phyloP scores from a whole-genome alignment of 1,140 invertebrate species.

The Lordiphosa clarofinis region DNA sequence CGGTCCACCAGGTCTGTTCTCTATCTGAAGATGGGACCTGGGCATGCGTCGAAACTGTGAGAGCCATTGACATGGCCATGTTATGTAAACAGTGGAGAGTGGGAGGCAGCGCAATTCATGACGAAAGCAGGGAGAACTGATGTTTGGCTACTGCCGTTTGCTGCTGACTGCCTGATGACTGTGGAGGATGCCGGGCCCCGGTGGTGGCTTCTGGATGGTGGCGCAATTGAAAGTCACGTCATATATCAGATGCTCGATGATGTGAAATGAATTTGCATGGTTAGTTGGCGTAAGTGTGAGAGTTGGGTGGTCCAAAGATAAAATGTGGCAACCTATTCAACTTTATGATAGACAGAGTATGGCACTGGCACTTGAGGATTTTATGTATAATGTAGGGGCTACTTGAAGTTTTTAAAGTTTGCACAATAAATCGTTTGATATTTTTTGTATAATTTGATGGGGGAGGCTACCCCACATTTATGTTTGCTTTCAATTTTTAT shows the following conservation, averaged over 20 bases:
- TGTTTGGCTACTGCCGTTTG: conserved; percentile 24
- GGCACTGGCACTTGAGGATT: conserved; percentile 11
- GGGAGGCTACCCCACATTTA: conserved; percentile 4
- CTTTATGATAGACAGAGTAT: conserved; percentile 11
- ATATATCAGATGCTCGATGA: conserved; percentile 73
- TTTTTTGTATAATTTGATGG: conserved; percentile 18
- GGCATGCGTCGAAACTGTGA: conserved; percentile 37
- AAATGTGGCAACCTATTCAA: conserved; percentile 24
- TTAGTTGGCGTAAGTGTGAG: neutral
- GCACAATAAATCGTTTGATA: neutral
- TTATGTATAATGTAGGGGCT: conserved; percentile 27
- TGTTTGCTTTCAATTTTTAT: conserved; percentile 53
- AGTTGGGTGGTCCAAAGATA: conserved; percentile 25
- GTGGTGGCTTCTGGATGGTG: conserved; percentile 28
- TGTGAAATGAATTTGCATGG: conserved; percentile 67
- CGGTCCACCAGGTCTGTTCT: no score
- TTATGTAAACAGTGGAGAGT: conserved; percentile 31
- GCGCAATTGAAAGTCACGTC: conserved; percentile 55
- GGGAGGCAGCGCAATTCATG: conserved; percentile 13
- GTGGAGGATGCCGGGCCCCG: conserved; percentile 33
- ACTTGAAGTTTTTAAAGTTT: conserved; percentile 9
- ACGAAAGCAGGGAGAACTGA: conserved; percentile 31
- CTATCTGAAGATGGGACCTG: conserved; percentile 7
- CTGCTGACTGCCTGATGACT: conserved; percentile 55
- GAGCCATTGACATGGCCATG: conserved; percentile 17